phyloP scores from a whole-genome alignment of 1,140 invertebrate genomes.

The Drosophila melanica region DNA sequence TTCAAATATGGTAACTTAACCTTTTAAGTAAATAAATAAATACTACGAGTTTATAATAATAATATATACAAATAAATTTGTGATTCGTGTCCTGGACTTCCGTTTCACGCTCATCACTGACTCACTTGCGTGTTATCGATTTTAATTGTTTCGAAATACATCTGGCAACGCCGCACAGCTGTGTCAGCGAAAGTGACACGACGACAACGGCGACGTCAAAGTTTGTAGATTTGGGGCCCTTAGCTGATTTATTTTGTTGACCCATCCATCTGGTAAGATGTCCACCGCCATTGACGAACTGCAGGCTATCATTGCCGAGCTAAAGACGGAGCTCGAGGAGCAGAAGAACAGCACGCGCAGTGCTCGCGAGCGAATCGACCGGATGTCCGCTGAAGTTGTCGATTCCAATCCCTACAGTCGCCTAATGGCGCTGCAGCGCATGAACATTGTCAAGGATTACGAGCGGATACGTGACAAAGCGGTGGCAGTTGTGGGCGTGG shows the following conservation, averaged over 20 bases:
- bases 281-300: conserved; percentile 80
- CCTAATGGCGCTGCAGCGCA: conserved; percentile 98
- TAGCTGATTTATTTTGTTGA: conserved; percentile 23
- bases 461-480: conserved; percentile 96
- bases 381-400: conserved; percentile 96
- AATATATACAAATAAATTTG: no score
- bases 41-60: no score
- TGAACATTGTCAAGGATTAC: conserved; percentile 99
- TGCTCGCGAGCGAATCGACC: conserved; percentile 87
- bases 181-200: conserved; percentile 74
- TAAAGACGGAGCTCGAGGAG: conserved; percentile 70
- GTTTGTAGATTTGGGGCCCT: background rate
- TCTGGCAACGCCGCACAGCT: conserved; percentile 33
- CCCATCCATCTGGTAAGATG: conserved; percentile 26
- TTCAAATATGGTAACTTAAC: no score
- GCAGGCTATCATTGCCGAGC: conserved; percentile 72
- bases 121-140: background rate
- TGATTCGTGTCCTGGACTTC: background rate
- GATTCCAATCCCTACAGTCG: conserved; percentile 99
- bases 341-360: conserved; percentile 42
- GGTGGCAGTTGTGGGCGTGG: conserved; percentile 98
- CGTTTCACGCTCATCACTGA: background rate
- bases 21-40: no score
- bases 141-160: background rate
- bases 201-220: conserved; percentile 43